Evolutionary conservation across 2,888 invertebrate species (phyloP), one percentile per base, ranked within the genome.

Genomic region (Caenorhabditis sp.): DNA sequence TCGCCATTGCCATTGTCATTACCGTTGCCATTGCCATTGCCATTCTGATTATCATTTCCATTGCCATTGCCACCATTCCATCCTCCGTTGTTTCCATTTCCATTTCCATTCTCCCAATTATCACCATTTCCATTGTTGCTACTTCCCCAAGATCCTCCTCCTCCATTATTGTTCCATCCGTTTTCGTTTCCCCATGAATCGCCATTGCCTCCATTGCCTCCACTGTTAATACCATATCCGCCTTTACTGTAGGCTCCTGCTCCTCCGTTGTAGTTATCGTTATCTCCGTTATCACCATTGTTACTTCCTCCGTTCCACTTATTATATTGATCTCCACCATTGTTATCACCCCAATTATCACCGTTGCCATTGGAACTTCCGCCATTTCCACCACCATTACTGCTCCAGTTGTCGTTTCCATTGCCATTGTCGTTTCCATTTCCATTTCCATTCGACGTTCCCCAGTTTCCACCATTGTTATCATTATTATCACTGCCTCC

Each of bases 1-100:
- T 78, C 78, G 20, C 78, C 78, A 77, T 71, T 71, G 9, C 64
- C 64, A 50, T 71, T 71, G 11, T 40, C 44, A 18, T 58, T 60
- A 35, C 67, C 40, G 37, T 56, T 56, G 20, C 53, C 55, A 44
- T 77, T 69, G n/a, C 62, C 51, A 62, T 62, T 62, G 20, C 53
- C 68, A 11, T 55, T 55, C 22, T 32, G 32, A 32, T 55, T 55
- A 20, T 51, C 53, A 35, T 78, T 78, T 44, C 77, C 55, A 70
- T 78, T 64, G 24, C 56, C 65, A 18, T 56, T 50, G 28, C 68
- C 61, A 6, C 53, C 61, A n/a, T 58, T 51, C 18, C 20, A 44
- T 24, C 61, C 55, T 15, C 47, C 53, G 11, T 44, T 61, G 26
- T 65, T 65, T 28, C 51, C 37, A 32, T 74, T 56, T n/a, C n/a